phyloP scores from a whole-genome alignment of 2,888 invertebrate species.

The Plagodis dolabraria region DNA sequence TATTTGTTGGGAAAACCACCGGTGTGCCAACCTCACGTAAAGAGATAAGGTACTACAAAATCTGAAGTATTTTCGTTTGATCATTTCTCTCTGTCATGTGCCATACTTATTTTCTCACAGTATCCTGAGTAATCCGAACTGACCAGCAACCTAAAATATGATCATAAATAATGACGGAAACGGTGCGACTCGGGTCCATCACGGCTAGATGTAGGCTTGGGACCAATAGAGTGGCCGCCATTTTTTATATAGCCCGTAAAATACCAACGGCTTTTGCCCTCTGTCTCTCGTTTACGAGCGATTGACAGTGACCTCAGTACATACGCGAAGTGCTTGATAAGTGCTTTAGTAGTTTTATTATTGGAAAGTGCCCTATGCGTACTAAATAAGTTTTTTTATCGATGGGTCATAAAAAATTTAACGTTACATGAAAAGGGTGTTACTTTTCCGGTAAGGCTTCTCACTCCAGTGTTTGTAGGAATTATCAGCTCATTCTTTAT shows the following conservation, averaged over 20 bases:
- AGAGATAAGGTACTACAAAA: too few relatives aligned
- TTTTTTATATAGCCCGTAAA: slow-evolving; percentile 45
- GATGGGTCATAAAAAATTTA: slow-evolving; percentile 21
- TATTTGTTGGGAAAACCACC: too few relatives aligned
- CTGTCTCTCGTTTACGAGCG: slow-evolving; percentile 50
- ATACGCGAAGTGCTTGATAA: slow-evolving; percentile 24
- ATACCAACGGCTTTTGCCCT: slow-evolving; percentile 36
- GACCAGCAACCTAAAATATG: slow-evolving; percentile 21
- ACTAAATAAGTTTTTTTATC: slow-evolving; percentile 29
- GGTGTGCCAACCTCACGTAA: too few relatives aligned
- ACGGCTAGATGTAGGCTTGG: slow-evolving; percentile 8
- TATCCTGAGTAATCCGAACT: slow-evolving; percentile 20
- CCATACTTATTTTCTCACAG: background rate
- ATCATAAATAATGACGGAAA: slow-evolving; percentile 26
- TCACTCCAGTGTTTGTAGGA: too few relatives aligned
- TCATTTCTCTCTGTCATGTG: background rate
- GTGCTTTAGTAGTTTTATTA: slow-evolving; percentile 32
- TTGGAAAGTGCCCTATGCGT: slow-evolving; percentile 27
- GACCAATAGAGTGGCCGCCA: slow-evolving; percentile 31
- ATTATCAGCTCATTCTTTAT: too few relatives aligned
- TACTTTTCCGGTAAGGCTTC: background rate
- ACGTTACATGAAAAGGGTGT: slow-evolving; percentile 5
- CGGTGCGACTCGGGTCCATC: slow-evolving; percentile 17
- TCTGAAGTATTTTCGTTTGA: background rate
- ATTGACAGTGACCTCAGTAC: slow-evolving; percentile 54